Evolutionary conservation across 1,140 invertebrate genomes (phyloP).

Genomic region (Octopus sinensis): DNA sequence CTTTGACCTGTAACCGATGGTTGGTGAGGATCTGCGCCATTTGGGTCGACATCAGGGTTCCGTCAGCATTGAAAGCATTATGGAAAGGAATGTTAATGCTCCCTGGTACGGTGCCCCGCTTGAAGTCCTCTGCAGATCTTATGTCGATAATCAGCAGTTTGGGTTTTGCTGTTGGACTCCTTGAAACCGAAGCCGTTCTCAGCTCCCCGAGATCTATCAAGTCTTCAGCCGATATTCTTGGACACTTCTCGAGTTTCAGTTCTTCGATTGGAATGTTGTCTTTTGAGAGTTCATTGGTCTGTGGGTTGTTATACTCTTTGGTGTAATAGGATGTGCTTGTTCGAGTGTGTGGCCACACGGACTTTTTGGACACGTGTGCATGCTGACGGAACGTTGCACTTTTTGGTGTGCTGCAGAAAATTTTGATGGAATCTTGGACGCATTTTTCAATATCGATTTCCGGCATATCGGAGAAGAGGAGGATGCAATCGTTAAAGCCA

Average conservation of each 20-base stretch:
- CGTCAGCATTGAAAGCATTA: slow-evolving; percentile 66
- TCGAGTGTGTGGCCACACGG: slow-evolving; percentile 26
- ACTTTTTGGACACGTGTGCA: slow-evolving; percentile 57
- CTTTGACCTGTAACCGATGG: slow-evolving; percentile 68
- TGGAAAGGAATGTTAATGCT: slow-evolving; percentile 83
- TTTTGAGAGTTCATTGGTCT: slow-evolving; percentile 63
- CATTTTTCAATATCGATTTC: slow-evolving; percentile 93
- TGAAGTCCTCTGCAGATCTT: slow-evolving; percentile 70
- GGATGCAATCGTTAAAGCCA: slow-evolving; percentile 95
- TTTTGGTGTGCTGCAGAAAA: slow-evolving; percentile 81
- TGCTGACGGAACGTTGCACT: slow-evolving; percentile 83
- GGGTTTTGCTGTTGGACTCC: slow-evolving; percentile 60
- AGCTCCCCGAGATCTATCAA: slow-evolving; percentile 68
- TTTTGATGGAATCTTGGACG: slow-evolving; percentile 82
- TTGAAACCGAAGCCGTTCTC: slow-evolving; percentile 40
- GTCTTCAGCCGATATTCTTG: slow-evolving; percentile 81
- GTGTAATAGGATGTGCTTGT: slow-evolving; percentile 52
- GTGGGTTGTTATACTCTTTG: slow-evolving; percentile 51
- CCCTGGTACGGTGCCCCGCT: slow-evolving; percentile 70
- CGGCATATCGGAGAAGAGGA: slow-evolving; percentile 95
- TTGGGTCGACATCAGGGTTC: slow-evolving; percentile 64
- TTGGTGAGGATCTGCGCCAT: slow-evolving; percentile 65
- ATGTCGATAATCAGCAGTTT: slow-evolving; percentile 71
- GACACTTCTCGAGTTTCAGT: slow-evolving; percentile 71
- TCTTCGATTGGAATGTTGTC: slow-evolving; percentile 68